Conservation (phyloP, 2,113 vertebrate species). For the Megaceryle maxima region DNA sequence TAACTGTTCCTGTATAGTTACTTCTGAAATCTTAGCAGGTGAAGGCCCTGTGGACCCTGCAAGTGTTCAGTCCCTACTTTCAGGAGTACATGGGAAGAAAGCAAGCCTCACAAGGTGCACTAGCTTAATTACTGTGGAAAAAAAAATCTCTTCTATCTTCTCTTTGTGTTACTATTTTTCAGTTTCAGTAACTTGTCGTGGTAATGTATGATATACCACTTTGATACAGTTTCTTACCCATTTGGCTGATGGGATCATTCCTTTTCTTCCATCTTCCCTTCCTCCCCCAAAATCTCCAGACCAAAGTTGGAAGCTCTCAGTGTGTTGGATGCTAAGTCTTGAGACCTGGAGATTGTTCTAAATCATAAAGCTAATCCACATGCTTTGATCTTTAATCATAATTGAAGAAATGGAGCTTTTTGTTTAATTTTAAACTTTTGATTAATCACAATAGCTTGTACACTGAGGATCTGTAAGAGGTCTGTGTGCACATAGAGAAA, state of each 20-base stretch:
- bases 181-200: neutral
- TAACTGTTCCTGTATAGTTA: neutral
- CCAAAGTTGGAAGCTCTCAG: neutral
- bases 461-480: neutral
- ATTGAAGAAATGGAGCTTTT: neutral
- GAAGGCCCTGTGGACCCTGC: accelerated
- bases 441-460: neutral
- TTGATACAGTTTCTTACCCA: neutral
- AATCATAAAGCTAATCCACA: neutral
- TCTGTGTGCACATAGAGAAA: neutral
- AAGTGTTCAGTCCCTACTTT: neutral
- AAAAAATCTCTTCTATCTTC: neutral
- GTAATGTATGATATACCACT: neutral
- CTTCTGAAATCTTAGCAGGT: neutral
- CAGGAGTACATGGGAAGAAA: neutral
- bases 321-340: neutral
- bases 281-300: neutral
- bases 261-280: neutral
- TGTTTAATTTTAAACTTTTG: neutral
- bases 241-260: neutral
- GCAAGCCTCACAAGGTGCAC: neutral
- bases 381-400: slow-evolving; percentile 2
- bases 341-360: neutral
- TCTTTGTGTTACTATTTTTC: neutral
- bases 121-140: neutral